Base-by-base conservation (phyloP, 1,140 invertebrate genomes). In the Tetramorium simillimum region DNA sequence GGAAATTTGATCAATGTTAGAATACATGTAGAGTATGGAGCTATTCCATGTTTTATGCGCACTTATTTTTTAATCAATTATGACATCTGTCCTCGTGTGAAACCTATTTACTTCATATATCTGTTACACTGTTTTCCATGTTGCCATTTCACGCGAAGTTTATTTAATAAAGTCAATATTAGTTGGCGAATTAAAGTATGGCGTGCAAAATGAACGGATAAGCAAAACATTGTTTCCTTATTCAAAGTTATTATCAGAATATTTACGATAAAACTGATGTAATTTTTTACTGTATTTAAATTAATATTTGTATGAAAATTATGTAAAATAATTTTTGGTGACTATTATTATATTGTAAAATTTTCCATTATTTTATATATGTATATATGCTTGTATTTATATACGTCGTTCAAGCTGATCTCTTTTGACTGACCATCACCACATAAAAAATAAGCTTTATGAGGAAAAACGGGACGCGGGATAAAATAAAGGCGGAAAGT, bases 401-500 rank as follows among this genome's bases (percentile, higher is more conserved):
- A 14, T 28, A 80, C 33, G 9, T 46, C 53, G 67, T 84, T 21
- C 67, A 21, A 49, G 51, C 16, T 18, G 51, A 49, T 73, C 14
- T 37, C 14, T 73, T 58, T 58, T 67, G 21, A 84, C 60, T n/a
- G 24, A 70, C 28, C 43, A 10, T 70, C 18, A 14, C n/a, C 43
- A 33, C 10, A 33, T 33, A 56, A 60, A 56, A 62, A 49, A 82
- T 60, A 73, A 73, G 53, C 40, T 60, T n/a, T 24, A 21, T 6
- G 40, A n/a, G 6, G 28, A 16, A 21, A 73, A 82, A 43, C 37
- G 53, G 18, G 51, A 49, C 40, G 7, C 3, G 37, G 21, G 51
- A 21, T 46, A 60, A 28, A 60, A 73, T 60, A 73, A 82, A 73
- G 53, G 73, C 21, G 56, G 24, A 73, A 67, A 56, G 49, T 56